phyloP scores from a whole-genome alignment of 2,797 vertebrate species.

The Odontamblyopus rebecca region DNA sequence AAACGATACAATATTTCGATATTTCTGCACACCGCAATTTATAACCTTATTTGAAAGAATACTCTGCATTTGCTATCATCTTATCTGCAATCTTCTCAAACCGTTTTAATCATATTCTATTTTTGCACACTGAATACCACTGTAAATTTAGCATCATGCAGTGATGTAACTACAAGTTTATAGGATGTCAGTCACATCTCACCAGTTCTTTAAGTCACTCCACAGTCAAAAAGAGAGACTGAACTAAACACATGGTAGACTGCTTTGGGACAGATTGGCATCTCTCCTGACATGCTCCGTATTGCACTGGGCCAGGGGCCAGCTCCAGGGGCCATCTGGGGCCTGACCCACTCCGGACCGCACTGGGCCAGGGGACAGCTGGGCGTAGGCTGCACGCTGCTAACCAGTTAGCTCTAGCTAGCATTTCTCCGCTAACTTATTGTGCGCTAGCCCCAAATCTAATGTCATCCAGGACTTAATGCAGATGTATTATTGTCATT shows the following conservation, averaged over 20 bases:
- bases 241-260: background rate
- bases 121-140: too few species aligned
- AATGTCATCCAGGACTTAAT: slow-evolving; percentile 11
- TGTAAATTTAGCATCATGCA: background rate
- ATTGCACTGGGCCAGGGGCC: background rate
- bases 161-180: background rate
- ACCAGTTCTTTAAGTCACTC: too few species aligned
- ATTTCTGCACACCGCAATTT: too few species aligned
- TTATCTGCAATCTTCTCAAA: background rate
- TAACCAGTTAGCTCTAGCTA: slow-evolving; percentile 36
- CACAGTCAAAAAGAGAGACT: background rate
- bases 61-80: too few species aligned
- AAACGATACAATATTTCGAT: too few species aligned
- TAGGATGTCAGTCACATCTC: background rate
- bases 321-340: background rate
- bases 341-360: too few species aligned
- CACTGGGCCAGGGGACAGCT: slow-evolving; percentile 8
- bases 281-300: too few species aligned
- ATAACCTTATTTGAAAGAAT: background rate
- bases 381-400: slow-evolving; percentile 55
- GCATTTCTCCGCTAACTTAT: slow-evolving; percentile 31
- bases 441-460: slow-evolving; percentile 13
- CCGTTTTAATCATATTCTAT: too few species aligned
- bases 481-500: background rate
- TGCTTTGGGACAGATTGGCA: background rate